These are phyloP conservation scores for Esox masquinongy DNA, from an alignment of 2,797 vertebrate genomes.

Conservation along the genomic window DNA sequence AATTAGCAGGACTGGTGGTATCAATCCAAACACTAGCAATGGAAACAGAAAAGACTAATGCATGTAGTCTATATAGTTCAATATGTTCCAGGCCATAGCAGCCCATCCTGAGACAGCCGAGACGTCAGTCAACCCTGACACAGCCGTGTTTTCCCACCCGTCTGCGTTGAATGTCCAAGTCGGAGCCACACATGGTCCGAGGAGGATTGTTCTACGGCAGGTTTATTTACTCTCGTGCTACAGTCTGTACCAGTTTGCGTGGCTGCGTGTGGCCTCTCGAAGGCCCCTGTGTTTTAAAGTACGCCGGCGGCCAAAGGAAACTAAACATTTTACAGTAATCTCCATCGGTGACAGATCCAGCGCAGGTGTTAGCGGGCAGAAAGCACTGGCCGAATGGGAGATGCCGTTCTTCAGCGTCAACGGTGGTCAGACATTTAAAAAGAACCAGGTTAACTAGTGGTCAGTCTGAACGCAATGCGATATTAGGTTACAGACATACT, in stretches of 20 bases:
- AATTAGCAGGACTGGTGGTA: too few relatives aligned
- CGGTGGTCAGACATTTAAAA: constrained; percentile 7
- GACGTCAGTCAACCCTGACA: constrained; percentile 57
- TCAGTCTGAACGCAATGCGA: background rate
- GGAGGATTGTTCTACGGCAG: constrained; percentile 62
- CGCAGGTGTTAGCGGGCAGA: constrained; percentile 36
- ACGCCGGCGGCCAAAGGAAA: constrained; percentile 68
- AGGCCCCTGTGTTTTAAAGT: constrained; percentile 75
- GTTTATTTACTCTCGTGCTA: constrained; percentile 87
- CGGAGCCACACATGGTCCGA: constrained; percentile 71
- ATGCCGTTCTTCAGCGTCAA: constrained; percentile 26
- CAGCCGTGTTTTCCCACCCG: constrained; percentile 58
- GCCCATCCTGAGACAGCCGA: constrained; percentile 42
- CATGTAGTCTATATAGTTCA: background rate
- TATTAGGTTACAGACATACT: background rate
- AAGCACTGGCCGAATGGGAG: constrained; percentile 50
- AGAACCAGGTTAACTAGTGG: constrained; percentile 4
- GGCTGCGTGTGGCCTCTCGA: constrained; percentile 79
- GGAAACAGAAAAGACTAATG: too few relatives aligned
- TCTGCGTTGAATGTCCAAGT: constrained; percentile 61
- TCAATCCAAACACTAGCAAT: too few relatives aligned
- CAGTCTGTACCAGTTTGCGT: constrained; percentile 63
- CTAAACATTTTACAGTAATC: constrained; percentile 66
- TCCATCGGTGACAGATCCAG: constrained; percentile 65
- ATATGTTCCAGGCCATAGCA: constrained; percentile 14